Conservation (phyloP, 2,797 vertebrate genomes). For the Falco peregrinus region DNA sequence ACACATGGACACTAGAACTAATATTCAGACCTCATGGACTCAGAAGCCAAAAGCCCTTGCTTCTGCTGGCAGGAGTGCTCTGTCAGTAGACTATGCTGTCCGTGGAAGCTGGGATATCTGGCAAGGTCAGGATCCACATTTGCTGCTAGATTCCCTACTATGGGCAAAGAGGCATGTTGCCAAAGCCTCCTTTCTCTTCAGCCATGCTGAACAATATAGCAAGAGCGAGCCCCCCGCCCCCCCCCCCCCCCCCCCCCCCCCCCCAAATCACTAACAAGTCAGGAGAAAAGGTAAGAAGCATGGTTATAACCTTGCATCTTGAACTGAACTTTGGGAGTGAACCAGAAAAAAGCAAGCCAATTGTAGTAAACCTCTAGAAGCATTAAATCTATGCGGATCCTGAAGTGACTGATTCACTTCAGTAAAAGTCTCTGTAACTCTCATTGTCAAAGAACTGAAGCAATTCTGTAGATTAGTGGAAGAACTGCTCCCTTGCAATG, state of each 20-base stretch:
- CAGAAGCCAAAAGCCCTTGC: not conserved
- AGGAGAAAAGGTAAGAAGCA: not conserved
- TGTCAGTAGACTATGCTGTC: not conserved
- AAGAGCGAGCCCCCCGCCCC: not conserved
- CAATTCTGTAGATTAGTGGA: not conserved
- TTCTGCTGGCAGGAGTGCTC: not conserved
- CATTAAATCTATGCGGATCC: not conserved
- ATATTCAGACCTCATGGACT: not conserved
- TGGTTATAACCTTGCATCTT: not conserved
- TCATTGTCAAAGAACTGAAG: not conserved
- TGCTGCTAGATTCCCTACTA: not conserved
- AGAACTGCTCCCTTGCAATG: not conserved
- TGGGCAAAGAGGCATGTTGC: not conserved
- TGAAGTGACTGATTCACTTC: not conserved
- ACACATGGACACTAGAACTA: not conserved
- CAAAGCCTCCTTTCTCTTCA: not conserved
- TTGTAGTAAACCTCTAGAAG: not conserved
- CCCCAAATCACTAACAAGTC: not conserved
- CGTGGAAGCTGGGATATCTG: not conserved
- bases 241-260: rapidly evolving
- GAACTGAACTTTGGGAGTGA: not conserved
- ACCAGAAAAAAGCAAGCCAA: not conserved
- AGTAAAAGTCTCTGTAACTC: not conserved
- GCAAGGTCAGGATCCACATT: not conserved
- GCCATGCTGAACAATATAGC: not conserved